Base-by-base conservation (phyloP, 2,113 vertebrate species). In the Hepsetus odoe region DNA sequence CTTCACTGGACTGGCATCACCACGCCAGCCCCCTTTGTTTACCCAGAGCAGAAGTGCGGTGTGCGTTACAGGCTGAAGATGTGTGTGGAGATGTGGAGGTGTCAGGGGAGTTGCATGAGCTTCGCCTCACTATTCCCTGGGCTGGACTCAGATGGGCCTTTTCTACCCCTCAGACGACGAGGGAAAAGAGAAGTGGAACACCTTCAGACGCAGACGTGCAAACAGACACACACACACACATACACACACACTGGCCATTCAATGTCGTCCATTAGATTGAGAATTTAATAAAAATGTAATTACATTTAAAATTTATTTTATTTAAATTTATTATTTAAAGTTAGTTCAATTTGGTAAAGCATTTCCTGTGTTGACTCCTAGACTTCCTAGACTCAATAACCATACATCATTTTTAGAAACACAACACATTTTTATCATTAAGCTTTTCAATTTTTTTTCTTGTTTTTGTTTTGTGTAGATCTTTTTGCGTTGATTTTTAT, bases 171-270 rank as follows among this genome's bases (percentile, higher is more conserved):
- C 26, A 0, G 42, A 64, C 55, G 26, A 74, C 32, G 40, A 74
- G 66, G 59, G 32, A 81, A 72, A 44, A 67, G 56, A 20, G 0
- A 3, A 51, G 46, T 69, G 46, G 75, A 74, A 76, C 68, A 80
- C 61, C 74, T 80, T 67, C 75, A 79, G 51, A 76, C 49, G 35
- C 75, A 77, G 38, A 76, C 65, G 44, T 35, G 56, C 74, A 46
- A 35, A 68, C 28, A 30, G 38, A 49, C 55, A 64, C 14, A 64
- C 38, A 53, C 61, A 71, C 32, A 44, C 44, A 70, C 40, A 58
- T 22, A 58, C 70, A 72, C 51, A 53, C 49, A 55, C 30, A 55
- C 70, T 56, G 30, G 40, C 51, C n/a, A n/a, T n/a, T n/a, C n/a
- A n/a, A n/a, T n/a, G n/a, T n/a, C n/a, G n/a, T n/a, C n/a, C n/a